A percentile compares a stretch with the other conserved stretches of the same genome.
Conservation (phyloP, 2,888 invertebrate species). For the Ectobius pallidus region DNA sequence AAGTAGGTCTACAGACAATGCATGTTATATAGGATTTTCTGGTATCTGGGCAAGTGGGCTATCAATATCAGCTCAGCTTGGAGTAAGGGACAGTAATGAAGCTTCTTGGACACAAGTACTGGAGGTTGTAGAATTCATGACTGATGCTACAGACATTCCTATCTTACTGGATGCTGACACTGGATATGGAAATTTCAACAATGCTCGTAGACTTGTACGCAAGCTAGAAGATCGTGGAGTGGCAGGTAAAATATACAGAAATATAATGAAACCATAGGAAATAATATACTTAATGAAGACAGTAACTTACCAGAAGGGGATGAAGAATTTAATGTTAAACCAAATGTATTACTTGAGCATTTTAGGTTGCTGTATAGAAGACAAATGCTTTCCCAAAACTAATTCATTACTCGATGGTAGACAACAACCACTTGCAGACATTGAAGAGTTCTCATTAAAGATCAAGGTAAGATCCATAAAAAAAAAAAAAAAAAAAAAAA, state of each 20-base stretch:
- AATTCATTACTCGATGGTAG: slow-evolving; percentile 55
- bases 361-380: slow-evolving; percentile 56
- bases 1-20: no score
- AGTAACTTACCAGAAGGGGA: no score
- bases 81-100: slow-evolving; percentile 56
- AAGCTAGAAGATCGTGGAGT: slow-evolving; percentile 55
- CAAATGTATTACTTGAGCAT: neutral
- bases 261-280: neutral
- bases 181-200: slow-evolving; percentile 58
- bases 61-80: slow-evolving; percentile 55
- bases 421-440: slow-evolving; percentile 54
- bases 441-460: slow-evolving; percentile 56
- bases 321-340: neutral
- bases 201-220: slow-evolving; percentile 54
- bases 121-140: slow-evolving; percentile 56
- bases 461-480: slow-evolving; percentile 53
- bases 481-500: no score
- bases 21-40: slow-evolving; percentile 46
- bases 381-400: slow-evolving; percentile 57
- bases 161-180: slow-evolving; percentile 57
- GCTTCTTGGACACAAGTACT: slow-evolving; percentile 58
- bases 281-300: no score
- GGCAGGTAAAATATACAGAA: slow-evolving; percentile 50
- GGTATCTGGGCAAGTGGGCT: slow-evolving; percentile 57
- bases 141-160: slow-evolving; percentile 54